Evolutionary conservation across 2,113 vertebrate genomes (phyloP).

Genomic region (Talpa occidentalis): DNA sequence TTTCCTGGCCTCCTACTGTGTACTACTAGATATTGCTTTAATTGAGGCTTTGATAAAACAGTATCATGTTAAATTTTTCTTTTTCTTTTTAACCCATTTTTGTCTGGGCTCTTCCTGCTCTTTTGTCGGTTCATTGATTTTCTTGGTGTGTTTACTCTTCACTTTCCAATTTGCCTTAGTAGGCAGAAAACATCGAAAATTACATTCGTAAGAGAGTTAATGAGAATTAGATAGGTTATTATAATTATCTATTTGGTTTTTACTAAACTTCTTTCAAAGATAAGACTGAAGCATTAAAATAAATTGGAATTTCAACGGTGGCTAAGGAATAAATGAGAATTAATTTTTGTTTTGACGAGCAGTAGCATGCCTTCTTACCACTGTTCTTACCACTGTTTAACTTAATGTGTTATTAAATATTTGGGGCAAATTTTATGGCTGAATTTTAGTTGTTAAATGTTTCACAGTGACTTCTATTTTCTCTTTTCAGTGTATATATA

Average conservation of each 20-base stretch:
- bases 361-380: neutral
- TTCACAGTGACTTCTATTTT: neutral
- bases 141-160: neutral
- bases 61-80: neutral
- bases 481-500: neutral
- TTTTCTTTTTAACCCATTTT: neutral
- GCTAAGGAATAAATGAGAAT: neutral
- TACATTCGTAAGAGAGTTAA: neutral
- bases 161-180: neutral
- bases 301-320: neutral
- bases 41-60: neutral
- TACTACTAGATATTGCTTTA: neutral
- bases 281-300: neutral
- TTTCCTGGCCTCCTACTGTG: neutral
- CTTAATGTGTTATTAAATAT: neutral
- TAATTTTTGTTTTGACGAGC: neutral
- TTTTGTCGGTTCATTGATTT: conserved; percentile 5
- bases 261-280: conserved; percentile 13
- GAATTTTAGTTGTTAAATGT: neutral
- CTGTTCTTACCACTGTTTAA: neutral
- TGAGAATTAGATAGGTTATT: neutral
- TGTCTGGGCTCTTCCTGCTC: neutral
- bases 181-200: neutral
- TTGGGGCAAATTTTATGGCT: neutral
- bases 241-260: neutral